Evolutionary conservation across 2,113 vertebrate genomes (phyloP), one percentile per base, ranked within the genome.

Genomic region (Pomatorhinus ruficollis): DNA sequence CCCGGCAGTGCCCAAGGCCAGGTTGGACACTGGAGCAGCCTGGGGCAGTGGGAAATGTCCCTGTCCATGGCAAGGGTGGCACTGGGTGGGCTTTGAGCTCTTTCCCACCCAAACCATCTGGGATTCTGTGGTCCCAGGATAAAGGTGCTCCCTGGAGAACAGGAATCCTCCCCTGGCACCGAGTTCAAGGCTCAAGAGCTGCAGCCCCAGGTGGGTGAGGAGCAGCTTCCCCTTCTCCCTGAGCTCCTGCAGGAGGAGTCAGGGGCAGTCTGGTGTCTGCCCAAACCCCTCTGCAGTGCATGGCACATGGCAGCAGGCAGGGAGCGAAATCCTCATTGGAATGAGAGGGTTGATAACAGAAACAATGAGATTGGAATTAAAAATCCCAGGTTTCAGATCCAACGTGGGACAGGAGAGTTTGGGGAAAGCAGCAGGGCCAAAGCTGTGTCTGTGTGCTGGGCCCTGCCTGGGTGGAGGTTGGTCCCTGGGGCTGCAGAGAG

Each of bases 51-150:
- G 23, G 1, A 74, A n/a, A 28, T 27, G 59, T 64, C 49, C n/a
- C 59, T 64, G 81, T 37, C 74, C 74, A 15, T 11, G 57, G 69
- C 33, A 18, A n/a, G 33, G 22, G 1, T 18, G 57, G 33, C 0
- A 9, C 0, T 44, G 33, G 33, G 1, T 2, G 27, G 0, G 1
- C 0, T 74, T 8, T 54, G 0, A 0, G 69, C 3, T 45, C n/a
- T 37, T 56, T 75, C 31, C 31, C 3, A 25, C 52, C 52, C 44
- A 57, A 24, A 17, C 35, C 30, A 3, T 7, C 12, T 21, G 13
- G 42, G 16, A 21, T 42, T 35, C 13, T 4, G 21, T 42, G 61
- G 3, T 42, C 13, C 59, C 2, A 30, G 42, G 53, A 18, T n/a
- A 60, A 13, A 45, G 31, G 4, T 37, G 31, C 59, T 72, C 24